A percentile compares a stretch with the other conserved stretches of the same genome.
phyloP scores from a whole-genome alignment of 2,888 invertebrate species.

The Andrena hattorfiana region DNA sequence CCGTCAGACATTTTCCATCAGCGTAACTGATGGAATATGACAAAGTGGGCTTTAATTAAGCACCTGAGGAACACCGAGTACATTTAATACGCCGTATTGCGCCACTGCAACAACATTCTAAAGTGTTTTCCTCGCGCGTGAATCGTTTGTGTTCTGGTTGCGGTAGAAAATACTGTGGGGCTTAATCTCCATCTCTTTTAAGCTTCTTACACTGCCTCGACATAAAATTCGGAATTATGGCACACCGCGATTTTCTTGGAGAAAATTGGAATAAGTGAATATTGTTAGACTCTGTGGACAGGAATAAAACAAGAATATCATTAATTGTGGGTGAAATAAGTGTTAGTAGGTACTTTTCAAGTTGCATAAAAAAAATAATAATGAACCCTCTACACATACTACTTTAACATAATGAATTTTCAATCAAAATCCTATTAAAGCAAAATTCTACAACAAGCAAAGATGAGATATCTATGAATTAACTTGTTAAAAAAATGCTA shows the following conservation, averaged over 20 bases:
- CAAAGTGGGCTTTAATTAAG: neutral
- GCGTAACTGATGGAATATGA: too few relatives aligned
- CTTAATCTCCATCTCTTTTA: conserved; percentile 24
- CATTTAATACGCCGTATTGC: neutral
- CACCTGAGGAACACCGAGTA: neutral
- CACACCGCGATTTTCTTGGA: neutral
- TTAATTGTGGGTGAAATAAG: neutral
- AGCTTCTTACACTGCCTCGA: conserved; percentile 10
- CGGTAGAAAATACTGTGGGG: conserved; percentile 15
- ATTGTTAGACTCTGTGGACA: neutral
- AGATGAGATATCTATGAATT: neutral
- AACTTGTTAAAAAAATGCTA: neutral
- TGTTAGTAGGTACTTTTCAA: neutral
- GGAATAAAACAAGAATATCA: neutral
- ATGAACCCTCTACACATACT: neutral
- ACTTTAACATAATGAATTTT: neutral
- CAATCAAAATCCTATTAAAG: neutral
- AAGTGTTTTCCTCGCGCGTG: neutral
- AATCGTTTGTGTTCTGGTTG: conserved; percentile 6
- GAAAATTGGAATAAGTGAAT: neutral
- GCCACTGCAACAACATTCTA: neutral
- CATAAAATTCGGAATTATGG: conserved; percentile 31
- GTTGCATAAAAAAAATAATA: neutral
- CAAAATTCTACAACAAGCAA: neutral
- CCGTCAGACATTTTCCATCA: too few relatives aligned